phyloP scores from a whole-genome alignment of 2,113 vertebrate species.

The Jaculus jaculus region DNA sequence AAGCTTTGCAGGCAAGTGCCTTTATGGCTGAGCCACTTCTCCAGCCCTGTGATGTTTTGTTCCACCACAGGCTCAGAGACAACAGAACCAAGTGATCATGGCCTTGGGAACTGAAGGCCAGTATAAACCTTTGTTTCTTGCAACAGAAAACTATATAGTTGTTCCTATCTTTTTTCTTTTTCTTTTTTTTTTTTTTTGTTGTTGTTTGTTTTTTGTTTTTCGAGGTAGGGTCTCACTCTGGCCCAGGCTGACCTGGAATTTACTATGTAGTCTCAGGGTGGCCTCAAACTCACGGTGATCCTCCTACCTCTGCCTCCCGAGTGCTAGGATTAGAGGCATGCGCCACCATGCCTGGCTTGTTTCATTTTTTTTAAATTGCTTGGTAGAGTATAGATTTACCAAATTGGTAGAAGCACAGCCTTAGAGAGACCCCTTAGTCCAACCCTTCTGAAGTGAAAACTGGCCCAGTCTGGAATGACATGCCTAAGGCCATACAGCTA shows the following conservation, averaged over 20 bases:
- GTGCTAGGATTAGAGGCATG: too few species aligned
- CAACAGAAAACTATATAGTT: neutral
- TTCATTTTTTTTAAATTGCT: neutral
- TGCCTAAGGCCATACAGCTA: neutral
- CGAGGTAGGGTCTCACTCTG: too few species aligned
- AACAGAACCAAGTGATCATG: neutral
- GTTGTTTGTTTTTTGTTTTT: too few species aligned
- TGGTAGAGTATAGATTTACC: neutral
- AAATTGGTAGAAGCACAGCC: neutral
- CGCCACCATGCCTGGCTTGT: too few species aligned
- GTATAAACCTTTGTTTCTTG: neutral
- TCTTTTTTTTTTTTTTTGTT: too few species aligned
- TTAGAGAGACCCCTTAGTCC: neutral
- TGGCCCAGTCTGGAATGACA: neutral
- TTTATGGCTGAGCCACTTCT: too few species aligned
- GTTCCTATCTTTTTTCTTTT: neutral
- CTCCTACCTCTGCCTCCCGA: too few species aligned
- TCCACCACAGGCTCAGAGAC: neutral
- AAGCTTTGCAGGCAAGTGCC: too few species aligned
- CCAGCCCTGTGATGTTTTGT: too few species aligned
- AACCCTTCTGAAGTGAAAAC: neutral
- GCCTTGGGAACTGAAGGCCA: neutral
- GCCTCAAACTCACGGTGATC: too few species aligned
- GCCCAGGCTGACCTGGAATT: too few species aligned
- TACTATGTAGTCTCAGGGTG: too few species aligned